These are phyloP conservation scores for Apolygus lucorum DNA, from an alignment of 1,140 invertebrate genomes.

Conservation along the genomic window DNA sequence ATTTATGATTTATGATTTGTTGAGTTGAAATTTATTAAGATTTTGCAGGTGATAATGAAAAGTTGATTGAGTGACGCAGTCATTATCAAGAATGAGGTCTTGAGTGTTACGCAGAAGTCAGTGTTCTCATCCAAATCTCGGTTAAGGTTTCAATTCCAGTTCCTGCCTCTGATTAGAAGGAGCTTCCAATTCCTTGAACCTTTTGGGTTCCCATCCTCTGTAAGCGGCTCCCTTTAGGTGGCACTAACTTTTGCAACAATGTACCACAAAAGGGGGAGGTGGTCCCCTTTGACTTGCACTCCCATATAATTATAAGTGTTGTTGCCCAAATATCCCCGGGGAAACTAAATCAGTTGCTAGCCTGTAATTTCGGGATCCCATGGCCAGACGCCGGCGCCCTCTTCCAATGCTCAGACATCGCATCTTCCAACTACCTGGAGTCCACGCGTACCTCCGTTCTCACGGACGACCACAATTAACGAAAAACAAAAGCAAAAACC, in stretches of 20 bases:
- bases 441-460: conserved; percentile 10
- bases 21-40: too few species aligned
- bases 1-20: too few species aligned
- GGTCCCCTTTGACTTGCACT: too few species aligned
- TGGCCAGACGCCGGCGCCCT: conserved; percentile 9
- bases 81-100: too few species aligned
- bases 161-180: too few species aligned
- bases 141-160: too few species aligned
- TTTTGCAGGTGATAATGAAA: too few species aligned
- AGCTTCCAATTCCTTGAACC: too few species aligned
- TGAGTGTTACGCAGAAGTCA: too few species aligned
- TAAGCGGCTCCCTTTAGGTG: not conserved
- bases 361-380: conserved; percentile 7
- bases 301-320: conserved; percentile 11
- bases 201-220: too few species aligned
- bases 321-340: conserved; percentile 13
- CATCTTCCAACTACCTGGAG: conserved; percentile 4
- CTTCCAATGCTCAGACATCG: not conserved
- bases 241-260: conserved; percentile 9
- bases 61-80: too few species aligned
- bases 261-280: not conserved
- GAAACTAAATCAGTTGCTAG: conserved; percentile 13
- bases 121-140: too few species aligned
- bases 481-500: conserved; percentile 12
- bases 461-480: conserved; percentile 12